phyloP scores from a whole-genome alignment of 2,797 vertebrate genomes.

The Crocodylus rhombifer region DNA sequence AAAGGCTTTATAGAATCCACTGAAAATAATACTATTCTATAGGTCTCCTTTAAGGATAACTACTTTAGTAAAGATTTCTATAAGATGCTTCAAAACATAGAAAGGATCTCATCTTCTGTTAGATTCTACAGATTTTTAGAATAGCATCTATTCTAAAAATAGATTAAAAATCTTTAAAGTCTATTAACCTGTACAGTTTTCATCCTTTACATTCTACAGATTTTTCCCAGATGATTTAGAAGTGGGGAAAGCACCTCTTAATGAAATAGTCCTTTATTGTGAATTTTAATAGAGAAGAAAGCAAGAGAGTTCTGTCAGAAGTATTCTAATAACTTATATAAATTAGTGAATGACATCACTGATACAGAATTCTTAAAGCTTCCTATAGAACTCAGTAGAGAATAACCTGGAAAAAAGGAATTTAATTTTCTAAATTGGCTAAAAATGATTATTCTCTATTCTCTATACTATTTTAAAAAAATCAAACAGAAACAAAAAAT shows the following conservation, averaged over 20 bases:
- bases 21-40: neutral
- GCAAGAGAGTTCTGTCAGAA: accelerated
- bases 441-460: neutral
- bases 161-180: neutral
- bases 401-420: neutral
- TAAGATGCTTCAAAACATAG: neutral
- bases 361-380: neutral
- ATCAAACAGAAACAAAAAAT: neutral
- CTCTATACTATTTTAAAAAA: no score
- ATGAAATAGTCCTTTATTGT: neutral
- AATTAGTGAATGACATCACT: neutral
- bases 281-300: neutral
- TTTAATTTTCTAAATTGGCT: neutral
- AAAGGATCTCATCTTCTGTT: neutral
- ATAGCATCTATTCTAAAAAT: neutral
- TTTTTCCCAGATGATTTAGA: neutral
- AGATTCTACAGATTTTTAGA: neutral
- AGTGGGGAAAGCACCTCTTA: neutral
- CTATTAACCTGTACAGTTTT: neutral
- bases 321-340: neutral
- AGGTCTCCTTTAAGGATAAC: neutral
- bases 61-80: neutral
- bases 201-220: neutral
- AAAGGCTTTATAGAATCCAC: neutral
- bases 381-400: neutral